These are phyloP conservation scores for Mionectes macconnelli DNA, from an alignment of 2,113 vertebrate species.

Conservation along the genomic window DNA sequence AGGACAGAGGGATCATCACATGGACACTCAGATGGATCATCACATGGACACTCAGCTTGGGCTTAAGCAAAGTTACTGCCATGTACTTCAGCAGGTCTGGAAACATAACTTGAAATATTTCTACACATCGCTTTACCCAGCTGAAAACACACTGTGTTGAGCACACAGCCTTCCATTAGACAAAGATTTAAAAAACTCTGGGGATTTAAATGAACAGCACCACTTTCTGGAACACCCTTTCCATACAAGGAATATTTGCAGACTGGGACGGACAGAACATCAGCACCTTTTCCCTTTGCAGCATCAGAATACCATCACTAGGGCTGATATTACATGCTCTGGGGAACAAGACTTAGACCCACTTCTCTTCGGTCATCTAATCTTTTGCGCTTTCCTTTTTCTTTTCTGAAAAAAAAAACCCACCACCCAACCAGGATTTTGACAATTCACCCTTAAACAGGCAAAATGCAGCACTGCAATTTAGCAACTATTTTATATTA, in stretches of 20 bases:
- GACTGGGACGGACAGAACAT: neutral
- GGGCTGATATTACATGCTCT: neutral
- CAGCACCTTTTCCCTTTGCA: neutral
- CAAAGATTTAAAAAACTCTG: neutral
- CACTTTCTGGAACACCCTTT: neutral
- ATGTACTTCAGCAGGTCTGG: neutral
- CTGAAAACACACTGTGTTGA: neutral
- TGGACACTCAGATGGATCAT: neutral
- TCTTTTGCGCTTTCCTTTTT: neutral
- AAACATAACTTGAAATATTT: neutral
- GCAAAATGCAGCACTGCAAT: neutral
- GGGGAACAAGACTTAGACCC: neutral
- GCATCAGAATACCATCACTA: neutral
- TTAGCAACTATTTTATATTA: neutral
- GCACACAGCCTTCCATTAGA: neutral
- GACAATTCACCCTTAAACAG: neutral
- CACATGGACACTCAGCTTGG: neutral
- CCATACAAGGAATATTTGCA: neutral
- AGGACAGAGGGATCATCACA: neutral
- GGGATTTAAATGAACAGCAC: neutral
- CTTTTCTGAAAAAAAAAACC: neutral
- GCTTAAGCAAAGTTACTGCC: neutral
- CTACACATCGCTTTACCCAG: neutral
- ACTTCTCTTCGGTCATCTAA: neutral
- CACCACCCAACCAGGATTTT: neutral